Evolutionary conservation across 2,797 vertebrate species (phyloP), one percentile per base, ranked within the genome.

Genomic region (Thunnus albacares): DNA sequence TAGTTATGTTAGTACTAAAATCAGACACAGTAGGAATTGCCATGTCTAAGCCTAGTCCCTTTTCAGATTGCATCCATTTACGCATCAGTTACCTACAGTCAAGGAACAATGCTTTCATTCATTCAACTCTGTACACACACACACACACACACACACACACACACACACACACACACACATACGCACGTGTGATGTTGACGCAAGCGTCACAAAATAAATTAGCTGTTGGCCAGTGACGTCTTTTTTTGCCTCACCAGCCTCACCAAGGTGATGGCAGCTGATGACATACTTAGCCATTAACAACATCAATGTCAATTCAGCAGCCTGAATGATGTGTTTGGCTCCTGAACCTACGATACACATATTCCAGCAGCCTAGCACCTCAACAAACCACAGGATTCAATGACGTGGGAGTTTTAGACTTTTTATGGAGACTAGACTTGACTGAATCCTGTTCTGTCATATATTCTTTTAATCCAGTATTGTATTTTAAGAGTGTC

Each of bases 251-350:
- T 79, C 76, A 75, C 75, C 55, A 55, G 52, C 64, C 26, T 80
- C 76, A 75, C 74, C 56, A 59, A 61, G 75, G 74, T 65, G 43
- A 87, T 70, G 3, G 56, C 47, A 70, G 59, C 79, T 71, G 72
- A 84, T 82, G 64, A 65, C 22, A 52, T 76, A 76, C 57, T 62
- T 24, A 75, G 33, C 52, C 26, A 75, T 74, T 86, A 77, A 80
- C 38, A 38, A 38, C 38, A 38, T 38, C 38, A 38, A 38, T 38
- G 38, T 38, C 38, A 38, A 38, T 38, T 69, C 73, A 73, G 12
- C 35, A 14, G 28, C 38, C 15, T 52, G 28, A 45, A 41, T 26
- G 52, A 55, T 67, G 62, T n/a, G 63, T 35, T 41, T 51, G 28
- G 8, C 45, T 26, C 22, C 67, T 33, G 38, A 73, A 35, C 41